A percentile compares a stretch with the other conserved stretches of the same genome.
Evolutionary conservation across 2,888 invertebrate species (phyloP).

Genomic region (Lumbricus terrestris): DNA sequence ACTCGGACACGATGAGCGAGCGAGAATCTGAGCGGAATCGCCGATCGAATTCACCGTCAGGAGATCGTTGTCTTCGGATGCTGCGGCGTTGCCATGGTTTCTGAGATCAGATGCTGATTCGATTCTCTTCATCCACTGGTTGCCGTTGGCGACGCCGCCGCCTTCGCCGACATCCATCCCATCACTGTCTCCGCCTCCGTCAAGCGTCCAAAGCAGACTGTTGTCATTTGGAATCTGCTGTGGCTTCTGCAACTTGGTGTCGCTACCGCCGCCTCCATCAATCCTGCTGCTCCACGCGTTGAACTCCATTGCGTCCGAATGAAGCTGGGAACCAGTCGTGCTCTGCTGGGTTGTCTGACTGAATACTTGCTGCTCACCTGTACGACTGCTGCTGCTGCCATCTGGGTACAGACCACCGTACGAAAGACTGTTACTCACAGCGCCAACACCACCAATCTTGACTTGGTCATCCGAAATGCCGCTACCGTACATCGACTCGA

Average conservation of each 20-base stretch:
- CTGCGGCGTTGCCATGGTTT: background rate
- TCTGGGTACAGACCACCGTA: background rate
- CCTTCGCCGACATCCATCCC: background rate
- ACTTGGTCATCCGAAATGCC: background rate
- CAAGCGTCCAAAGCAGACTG: background rate
- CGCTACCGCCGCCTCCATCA: background rate
- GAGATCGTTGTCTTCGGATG: background rate
- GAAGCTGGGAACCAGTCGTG: background rate
- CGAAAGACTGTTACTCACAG: background rate
- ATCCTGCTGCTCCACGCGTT: background rate
- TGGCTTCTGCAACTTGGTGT: background rate
- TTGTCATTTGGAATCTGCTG: background rate
- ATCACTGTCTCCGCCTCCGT: background rate
- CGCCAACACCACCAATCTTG: background rate
- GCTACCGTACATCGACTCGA: background rate
- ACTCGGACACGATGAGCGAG: background rate
- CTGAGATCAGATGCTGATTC: background rate
- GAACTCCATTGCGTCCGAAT: background rate
- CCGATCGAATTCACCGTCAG: background rate
- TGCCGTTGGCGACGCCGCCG: background rate
- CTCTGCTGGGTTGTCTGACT: background rate
- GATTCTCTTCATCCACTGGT: constrained; percentile 12
- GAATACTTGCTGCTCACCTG: background rate
- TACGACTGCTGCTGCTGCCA: background rate
- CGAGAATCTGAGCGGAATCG: background rate